Conservation (phyloP, 2,113 vertebrate species). For the Dipodomys spectabilis region DNA sequence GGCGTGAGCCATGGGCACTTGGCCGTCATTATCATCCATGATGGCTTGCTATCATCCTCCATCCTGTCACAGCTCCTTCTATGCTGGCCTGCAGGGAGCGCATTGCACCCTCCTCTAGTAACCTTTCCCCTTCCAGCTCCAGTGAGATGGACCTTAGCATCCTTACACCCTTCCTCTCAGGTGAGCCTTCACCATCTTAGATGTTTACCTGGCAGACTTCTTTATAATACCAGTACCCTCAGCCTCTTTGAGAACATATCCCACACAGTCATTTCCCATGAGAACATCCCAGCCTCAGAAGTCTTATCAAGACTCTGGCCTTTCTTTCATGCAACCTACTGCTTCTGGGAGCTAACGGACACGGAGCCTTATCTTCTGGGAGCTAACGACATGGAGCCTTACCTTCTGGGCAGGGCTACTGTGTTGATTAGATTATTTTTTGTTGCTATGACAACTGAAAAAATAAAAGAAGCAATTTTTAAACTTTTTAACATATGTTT, state of each 20-base stretch:
- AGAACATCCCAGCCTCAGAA: background rate
- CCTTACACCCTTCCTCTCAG: background rate
- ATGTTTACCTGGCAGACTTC: too few relatives aligned
- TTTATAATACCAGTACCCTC: background rate
- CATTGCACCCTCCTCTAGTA: too few relatives aligned
- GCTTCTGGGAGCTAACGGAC: background rate
- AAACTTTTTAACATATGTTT: too few relatives aligned
- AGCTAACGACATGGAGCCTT: too few relatives aligned
- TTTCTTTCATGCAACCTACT: background rate
- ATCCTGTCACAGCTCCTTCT: accelerated
- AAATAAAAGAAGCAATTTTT: too few relatives aligned
- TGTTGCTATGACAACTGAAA: too few relatives aligned
- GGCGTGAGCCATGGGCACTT: too few relatives aligned
- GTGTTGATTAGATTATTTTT: background rate
- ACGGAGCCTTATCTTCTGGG: too few relatives aligned
- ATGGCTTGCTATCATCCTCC: background rate
- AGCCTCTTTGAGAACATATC: background rate
- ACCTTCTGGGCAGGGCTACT: background rate
- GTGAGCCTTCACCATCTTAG: too few relatives aligned
- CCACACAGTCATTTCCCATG: background rate
- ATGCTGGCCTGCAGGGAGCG: background rate
- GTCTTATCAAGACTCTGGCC: accelerated
- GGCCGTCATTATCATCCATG: too few relatives aligned
- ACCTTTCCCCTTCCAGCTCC: too few relatives aligned
- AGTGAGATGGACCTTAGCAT: too few relatives aligned